Percentiles rank a stretch among this genome's conserved stretches.
These are phyloP conservation scores for Leptobrachium leishanense DNA, from an alignment of 2,113 vertebrate genomes.

Conservation along the genomic window DNA sequence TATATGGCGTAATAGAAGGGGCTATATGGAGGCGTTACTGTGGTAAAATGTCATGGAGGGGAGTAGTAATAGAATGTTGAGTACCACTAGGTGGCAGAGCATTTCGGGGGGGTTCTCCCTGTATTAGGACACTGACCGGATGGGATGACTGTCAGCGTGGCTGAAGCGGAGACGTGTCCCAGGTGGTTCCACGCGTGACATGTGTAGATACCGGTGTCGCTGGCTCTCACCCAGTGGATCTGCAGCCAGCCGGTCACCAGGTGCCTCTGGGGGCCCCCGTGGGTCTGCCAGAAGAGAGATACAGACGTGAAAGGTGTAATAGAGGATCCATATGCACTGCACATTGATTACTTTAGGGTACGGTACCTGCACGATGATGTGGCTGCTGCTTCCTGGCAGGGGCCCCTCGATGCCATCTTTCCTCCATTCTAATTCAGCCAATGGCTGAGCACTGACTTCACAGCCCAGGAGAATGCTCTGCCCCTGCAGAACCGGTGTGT, in stretches of 20 bases:
- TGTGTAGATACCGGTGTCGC: conserved; percentile 56
- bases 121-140: conserved; percentile 47
- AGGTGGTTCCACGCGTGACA: conserved; percentile 57
- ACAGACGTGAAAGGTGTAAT: too few relatives aligned
- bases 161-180: conserved; percentile 56
- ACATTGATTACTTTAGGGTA: neutral
- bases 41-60: neutral
- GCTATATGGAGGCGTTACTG: neutral
- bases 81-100: too few relatives aligned
- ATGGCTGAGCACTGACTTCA: conserved; percentile 28
- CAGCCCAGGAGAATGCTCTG: conserved; percentile 32
- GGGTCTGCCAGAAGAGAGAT: conserved; percentile 45
- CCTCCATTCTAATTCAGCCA: conserved; percentile 31
- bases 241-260: conserved; percentile 60
- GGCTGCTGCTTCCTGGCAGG: conserved; percentile 8
- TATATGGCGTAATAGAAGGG: neutral
- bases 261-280: conserved; percentile 54
- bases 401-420: neutral
- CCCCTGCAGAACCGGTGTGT: conserved; percentile 12
- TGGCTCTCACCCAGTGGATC: conserved; percentile 50
- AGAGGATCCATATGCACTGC: neutral
- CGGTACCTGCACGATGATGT: conserved; percentile 27
- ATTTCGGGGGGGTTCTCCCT: too few relatives aligned
- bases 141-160: conserved; percentile 52
- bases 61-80: neutral